Conservation (phyloP, 2,797 vertebrate species). For the Protonibea diacanthus region DNA sequence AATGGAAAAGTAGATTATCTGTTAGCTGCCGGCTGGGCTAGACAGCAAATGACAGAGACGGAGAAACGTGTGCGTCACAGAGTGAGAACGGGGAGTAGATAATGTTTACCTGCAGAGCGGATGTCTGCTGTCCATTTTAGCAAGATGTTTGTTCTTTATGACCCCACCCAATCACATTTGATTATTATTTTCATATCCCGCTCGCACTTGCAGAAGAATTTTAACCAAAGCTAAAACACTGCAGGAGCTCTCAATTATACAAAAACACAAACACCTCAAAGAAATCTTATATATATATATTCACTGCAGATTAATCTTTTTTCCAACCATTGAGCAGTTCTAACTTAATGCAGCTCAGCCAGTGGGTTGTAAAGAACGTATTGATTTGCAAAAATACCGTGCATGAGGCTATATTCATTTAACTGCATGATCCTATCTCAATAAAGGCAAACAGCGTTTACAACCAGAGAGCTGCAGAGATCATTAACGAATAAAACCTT, state of each 20-base stretch:
- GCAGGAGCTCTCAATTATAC: neutral
- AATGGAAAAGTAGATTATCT: conserved; percentile 69
- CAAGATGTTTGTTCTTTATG: conserved; percentile 12
- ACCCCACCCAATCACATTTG: conserved; percentile 3
- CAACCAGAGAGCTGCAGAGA: conserved; percentile 25
- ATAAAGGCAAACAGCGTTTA: conserved; percentile 22
- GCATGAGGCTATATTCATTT: conserved; percentile 3
- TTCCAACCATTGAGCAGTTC: neutral
- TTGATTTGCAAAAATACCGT: neutral
- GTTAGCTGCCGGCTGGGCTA: conserved; percentile 63
- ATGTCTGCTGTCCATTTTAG: neutral
- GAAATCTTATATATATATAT: neutral
- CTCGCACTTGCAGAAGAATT: neutral
- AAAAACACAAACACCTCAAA: neutral
- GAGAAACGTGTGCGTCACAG: conserved; percentile 15
- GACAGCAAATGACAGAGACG: conserved; percentile 35
- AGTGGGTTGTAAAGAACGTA: conserved; percentile 4
- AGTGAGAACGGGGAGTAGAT: conserved; percentile 6
- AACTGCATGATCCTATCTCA: conserved; percentile 14
- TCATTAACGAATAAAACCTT: conserved; percentile 41
- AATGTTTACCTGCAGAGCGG: conserved; percentile 20
- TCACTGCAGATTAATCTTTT: neutral
- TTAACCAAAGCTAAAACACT: neutral
- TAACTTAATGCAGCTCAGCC: conserved; percentile 1
- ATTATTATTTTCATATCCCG: neutral